phyloP scores from a whole-genome alignment of 2,797 vertebrate genomes.

The Molossus molossus region DNA sequence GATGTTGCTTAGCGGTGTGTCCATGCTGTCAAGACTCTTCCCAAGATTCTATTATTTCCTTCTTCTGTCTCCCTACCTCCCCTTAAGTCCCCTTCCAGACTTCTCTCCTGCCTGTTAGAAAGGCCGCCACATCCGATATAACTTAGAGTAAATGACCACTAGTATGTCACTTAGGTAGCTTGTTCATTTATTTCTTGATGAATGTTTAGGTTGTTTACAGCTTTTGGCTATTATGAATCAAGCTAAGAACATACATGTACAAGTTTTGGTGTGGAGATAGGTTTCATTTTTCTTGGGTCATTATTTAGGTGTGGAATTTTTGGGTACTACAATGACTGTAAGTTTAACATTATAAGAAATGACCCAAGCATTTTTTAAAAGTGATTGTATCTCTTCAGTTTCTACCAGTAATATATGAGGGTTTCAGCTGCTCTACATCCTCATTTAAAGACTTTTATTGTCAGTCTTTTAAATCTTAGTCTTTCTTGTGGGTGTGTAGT shows the following conservation, averaged over 20 bases:
- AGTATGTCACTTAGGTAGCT: not conserved
- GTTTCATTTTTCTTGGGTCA: not conserved
- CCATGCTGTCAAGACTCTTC: not conserved
- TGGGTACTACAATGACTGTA: not conserved
- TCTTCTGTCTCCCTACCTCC: not conserved
- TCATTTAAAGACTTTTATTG: not conserved
- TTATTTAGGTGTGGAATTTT: conserved; percentile 50
- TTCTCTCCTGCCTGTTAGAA: not conserved
- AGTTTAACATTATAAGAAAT: conserved; percentile 60
- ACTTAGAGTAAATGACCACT: not conserved
- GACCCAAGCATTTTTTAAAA: not conserved
- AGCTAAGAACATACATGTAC: not conserved
- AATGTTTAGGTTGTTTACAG: not conserved
- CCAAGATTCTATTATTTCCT: too few relatives aligned
- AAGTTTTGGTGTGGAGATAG: not conserved
- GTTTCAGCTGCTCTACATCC: conserved; percentile 24
- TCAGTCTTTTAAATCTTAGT: conserved; percentile 34
- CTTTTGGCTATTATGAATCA: not conserved
- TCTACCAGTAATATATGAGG: not conserved
- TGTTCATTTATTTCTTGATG: conserved; percentile 3
- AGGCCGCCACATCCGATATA: not conserved
- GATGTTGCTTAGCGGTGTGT: not conserved
- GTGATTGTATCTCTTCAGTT: conserved; percentile 27
- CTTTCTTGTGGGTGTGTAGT: not conserved
- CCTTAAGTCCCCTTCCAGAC: not conserved